Evolutionary conservation across 2,113 vertebrate genomes (phyloP).

Genomic region (Ginglymostoma cirratum): DNA sequence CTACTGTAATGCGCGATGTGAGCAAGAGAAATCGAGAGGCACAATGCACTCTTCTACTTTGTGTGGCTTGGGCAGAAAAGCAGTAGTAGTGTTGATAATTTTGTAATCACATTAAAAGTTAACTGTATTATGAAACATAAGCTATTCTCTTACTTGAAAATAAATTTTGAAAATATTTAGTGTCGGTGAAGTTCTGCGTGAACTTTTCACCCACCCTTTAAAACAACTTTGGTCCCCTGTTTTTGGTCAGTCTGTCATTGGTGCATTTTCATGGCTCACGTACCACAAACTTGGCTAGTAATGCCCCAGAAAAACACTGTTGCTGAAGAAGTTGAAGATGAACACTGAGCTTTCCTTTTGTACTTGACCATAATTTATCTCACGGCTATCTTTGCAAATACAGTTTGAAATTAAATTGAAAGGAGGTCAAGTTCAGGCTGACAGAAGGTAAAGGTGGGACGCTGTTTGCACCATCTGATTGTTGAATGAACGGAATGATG

Average conservation of each 20-base stretch:
- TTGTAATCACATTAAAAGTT: neutral
- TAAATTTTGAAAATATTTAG: neutral
- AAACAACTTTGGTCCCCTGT: neutral
- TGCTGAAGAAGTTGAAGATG: neutral
- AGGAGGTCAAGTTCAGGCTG: neutral
- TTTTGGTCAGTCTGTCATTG: neutral
- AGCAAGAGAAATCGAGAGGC: neutral
- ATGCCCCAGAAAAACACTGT: neutral
- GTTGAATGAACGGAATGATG: neutral
- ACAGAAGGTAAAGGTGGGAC: neutral
- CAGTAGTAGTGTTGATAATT: neutral
- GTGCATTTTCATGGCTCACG: neutral
- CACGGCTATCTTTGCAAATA: neutral
- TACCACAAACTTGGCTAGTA: neutral
- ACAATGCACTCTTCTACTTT: neutral
- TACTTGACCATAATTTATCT: no score
- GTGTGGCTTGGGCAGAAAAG: neutral
- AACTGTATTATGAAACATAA: neutral
- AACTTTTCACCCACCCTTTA: neutral
- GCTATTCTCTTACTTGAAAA: neutral
- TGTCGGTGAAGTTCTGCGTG: neutral
- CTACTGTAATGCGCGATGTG: neutral
- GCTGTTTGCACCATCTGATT: neutral
- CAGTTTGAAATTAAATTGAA: neutral
- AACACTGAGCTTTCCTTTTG: neutral